These are phyloP conservation scores for Vanessa cardui DNA, from an alignment of 2,888 invertebrate genomes.

Conservation along the genomic window DNA sequence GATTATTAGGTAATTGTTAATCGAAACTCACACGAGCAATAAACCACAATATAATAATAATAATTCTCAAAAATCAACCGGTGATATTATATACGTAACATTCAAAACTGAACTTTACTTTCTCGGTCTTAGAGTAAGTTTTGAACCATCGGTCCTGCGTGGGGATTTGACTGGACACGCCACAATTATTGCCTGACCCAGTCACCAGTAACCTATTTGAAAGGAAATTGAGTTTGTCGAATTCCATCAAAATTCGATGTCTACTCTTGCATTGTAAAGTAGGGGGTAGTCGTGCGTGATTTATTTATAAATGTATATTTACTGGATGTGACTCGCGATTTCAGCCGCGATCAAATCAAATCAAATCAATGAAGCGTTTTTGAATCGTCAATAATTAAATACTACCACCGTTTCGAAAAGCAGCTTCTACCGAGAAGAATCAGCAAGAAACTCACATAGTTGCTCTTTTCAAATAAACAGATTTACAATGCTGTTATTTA, in stretches of 20 bases:
- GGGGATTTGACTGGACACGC: conserved; percentile 61
- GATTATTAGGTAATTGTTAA: background rate
- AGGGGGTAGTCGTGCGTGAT: conserved; percentile 31
- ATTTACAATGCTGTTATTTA: no score
- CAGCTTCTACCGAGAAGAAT: no score
- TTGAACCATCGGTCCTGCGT: conserved; percentile 39
- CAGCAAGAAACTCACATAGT: no score
- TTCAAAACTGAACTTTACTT: conserved; percentile 24
- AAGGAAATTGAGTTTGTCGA: conserved; percentile 77
- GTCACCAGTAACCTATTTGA: conserved; percentile 70
- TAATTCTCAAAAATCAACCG: background rate
- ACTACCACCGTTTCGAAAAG: no score
- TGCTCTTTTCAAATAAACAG: no score
- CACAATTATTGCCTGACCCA: conserved; percentile 76
- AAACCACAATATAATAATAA: background rate
- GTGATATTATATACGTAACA: conserved; percentile 4
- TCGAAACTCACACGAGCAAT: background rate
- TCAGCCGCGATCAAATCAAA: no score
- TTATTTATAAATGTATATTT: background rate
- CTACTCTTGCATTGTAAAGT: conserved; percentile 76
- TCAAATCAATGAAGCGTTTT: no score
- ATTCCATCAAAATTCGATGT: conserved; percentile 76
- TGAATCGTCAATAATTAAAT: no score
- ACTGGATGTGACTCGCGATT: no score
- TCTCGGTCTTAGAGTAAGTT: conserved; percentile 31